Conservation (phyloP, 35 echinoderm and acorn worm genomes). For the Ophioderma brevispina region DNA sequence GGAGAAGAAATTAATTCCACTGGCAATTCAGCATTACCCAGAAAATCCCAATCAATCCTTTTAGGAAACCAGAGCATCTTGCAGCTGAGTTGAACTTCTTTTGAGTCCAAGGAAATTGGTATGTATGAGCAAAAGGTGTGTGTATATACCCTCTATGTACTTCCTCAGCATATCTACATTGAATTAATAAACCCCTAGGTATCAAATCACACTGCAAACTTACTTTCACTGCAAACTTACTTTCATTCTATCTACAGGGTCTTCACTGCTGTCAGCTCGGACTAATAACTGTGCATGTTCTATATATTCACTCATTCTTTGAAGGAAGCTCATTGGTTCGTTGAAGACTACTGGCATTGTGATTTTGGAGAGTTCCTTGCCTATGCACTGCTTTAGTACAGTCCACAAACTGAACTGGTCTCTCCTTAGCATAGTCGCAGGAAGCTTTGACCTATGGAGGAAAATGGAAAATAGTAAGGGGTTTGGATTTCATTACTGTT, state of each 20-base stretch:
- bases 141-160: too few species aligned
- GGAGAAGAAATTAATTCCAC: too few species aligned
- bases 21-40: too few species aligned
- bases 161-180: too few species aligned
- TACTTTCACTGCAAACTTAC: conserved; percentile 26
- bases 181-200: too few species aligned
- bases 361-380: conserved; percentile 96
- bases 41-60: too few species aligned
- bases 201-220: too few species aligned
- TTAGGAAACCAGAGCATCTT: too few species aligned
- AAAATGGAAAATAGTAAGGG: neutral
- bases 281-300: conserved; percentile 86
- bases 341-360: conserved; percentile 99
- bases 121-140: too few species aligned
- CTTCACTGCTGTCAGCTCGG: conserved; percentile 71
- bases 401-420: conserved; percentile 92
- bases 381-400: conserved; percentile 93
- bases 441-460: conserved; percentile 64
- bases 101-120: too few species aligned
- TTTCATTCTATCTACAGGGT: conserved; percentile 89
- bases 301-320: conserved; percentile 89
- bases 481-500: too few species aligned
- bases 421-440: conserved; percentile 65
- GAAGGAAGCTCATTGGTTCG: conserved; percentile 95
- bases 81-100: too few species aligned